A percentile compares a stretch with the other conserved stretches of the same genome.
phyloP scores from a whole-genome alignment of 2,888 invertebrate genomes.

The Sinohyriopsis cumingii region DNA sequence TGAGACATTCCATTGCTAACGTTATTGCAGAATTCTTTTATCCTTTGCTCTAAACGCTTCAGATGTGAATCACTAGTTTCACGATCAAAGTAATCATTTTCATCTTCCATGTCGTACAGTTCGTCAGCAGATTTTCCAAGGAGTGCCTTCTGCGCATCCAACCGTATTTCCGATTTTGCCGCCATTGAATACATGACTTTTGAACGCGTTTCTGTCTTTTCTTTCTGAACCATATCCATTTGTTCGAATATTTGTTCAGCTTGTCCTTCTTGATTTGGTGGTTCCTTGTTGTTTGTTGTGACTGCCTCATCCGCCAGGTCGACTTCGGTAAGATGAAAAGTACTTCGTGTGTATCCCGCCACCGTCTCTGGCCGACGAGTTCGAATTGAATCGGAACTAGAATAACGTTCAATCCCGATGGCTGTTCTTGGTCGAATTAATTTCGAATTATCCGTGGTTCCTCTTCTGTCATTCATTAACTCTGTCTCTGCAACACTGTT shows the following conservation, averaged over 20 bases:
- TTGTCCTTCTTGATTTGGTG: conserved; percentile 22
- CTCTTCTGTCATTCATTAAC: conserved; percentile 30
- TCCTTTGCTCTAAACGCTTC: conserved; percentile 49
- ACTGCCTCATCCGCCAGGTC: conserved; percentile 24
- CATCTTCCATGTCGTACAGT: conserved; percentile 31
- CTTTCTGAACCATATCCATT: conserved; percentile 47
- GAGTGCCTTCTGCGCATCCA: conserved; percentile 32
- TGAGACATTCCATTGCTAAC: conserved; percentile 21
- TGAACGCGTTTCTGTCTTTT: conserved; percentile 44
- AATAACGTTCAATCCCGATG: conserved; percentile 27
- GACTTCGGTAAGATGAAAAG: conserved; percentile 44
- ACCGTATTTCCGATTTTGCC: conserved; percentile 40
- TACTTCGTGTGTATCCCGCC: conserved; percentile 13
- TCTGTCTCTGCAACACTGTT: conserved; percentile 51
- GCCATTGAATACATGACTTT: conserved; percentile 45
- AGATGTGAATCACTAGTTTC: conserved; percentile 64
- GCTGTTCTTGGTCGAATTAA: conserved; percentile 37
- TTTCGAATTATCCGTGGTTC: conserved; percentile 13
- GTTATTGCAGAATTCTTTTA: conserved; percentile 46
- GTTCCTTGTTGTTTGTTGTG: conserved; percentile 18
- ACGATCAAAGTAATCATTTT: conserved; percentile 59
- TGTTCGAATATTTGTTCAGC: conserved; percentile 46
- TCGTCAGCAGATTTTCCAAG: conserved; percentile 30
- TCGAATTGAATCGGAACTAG: conserved; percentile 2
- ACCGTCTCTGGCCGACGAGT: conserved; percentile 27